Evolutionary conservation across 1,140 invertebrate genomes (phyloP).

Genomic region (Hypothenemus hampei): DNA sequence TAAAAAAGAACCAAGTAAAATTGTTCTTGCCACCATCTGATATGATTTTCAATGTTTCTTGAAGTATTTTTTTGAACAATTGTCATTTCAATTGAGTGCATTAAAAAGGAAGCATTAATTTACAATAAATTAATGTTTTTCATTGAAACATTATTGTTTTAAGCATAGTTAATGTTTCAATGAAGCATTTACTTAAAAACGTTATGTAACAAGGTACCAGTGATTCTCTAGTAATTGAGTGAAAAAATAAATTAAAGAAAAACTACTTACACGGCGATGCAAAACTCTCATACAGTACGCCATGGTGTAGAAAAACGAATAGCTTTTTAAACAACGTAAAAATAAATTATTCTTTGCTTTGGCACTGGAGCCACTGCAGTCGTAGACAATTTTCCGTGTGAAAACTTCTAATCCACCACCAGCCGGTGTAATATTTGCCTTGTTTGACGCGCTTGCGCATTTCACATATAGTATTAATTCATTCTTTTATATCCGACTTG

Average conservation of each 20-base stretch:
- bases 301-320: constrained; percentile 50
- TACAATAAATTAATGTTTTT: not conserved
- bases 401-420: too few species aligned
- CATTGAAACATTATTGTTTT: not conserved
- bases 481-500: too few species aligned
- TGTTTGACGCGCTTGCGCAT: too few species aligned
- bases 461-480: too few species aligned
- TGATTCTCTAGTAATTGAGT: not conserved
- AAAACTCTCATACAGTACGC: constrained; percentile 69
- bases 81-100: not conserved
- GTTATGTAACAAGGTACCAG: not conserved
- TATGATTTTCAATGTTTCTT: too few species aligned
- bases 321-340: too few species aligned
- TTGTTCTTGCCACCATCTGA: not conserved
- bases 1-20: too few species aligned
- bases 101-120: not conserved
- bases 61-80: not conserved
- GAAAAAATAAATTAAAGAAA: not conserved
- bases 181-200: not conserved
- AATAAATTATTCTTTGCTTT: too few species aligned
- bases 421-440: too few species aligned
- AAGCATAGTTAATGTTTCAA: not conserved
- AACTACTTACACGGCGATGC: constrained; percentile 61
- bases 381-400: too few species aligned
- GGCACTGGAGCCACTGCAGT: too few species aligned